Evolutionary conservation across 2,113 vertebrate species (phyloP), one percentile per base, ranked within the genome.

Genomic region (Sorex fumeus): DNA sequence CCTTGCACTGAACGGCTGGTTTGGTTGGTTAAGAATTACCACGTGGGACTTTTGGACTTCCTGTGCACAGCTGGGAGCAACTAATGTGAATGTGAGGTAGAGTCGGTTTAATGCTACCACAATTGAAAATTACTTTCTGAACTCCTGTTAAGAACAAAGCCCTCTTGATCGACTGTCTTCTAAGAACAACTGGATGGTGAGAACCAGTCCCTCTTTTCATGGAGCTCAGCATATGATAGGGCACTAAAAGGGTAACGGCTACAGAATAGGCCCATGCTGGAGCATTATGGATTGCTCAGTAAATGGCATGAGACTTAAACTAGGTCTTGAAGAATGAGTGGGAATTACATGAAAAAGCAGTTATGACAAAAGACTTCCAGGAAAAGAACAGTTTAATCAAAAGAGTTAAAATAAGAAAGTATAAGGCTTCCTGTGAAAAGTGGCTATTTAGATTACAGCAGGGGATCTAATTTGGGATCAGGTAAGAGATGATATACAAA

Each of bases 371-470:
- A 53, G 21, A 62, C 2, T 69, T 34, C 10, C 11, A 36, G 62
- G 40, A 9, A 60, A 87, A 87, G 8, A 76, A 15, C 28, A 4
- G 8, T 6, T 64, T 74, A 34, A 82, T 28, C 25, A 84, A 84
- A 76, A 30, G 10, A 88, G 6, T 92, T 75, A 91, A 89, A 85
- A n/a, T 90, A 36, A 80, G 27, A 81, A 84, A 64, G 3, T 30
- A 7, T 25, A 60, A 70, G 3, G 0, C 0, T 28, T 85, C 6
- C 3, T n/a, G 62, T 12, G 50, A 77, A 75, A 81, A 80, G 18
- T 30, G 15, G 11, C 13, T 50, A 21, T 64, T 75, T 79, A 62
- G 53, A 18, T 32, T 28, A 60, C 3, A 50, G 7, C 15, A 36
- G 19, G 18, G 50, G 12, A 67, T 84, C 32, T 23, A 3, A 9